phyloP scores from a whole-genome alignment of 35 echinoderm and acorn worm genomes.

The Acanthaster planci region DNA sequence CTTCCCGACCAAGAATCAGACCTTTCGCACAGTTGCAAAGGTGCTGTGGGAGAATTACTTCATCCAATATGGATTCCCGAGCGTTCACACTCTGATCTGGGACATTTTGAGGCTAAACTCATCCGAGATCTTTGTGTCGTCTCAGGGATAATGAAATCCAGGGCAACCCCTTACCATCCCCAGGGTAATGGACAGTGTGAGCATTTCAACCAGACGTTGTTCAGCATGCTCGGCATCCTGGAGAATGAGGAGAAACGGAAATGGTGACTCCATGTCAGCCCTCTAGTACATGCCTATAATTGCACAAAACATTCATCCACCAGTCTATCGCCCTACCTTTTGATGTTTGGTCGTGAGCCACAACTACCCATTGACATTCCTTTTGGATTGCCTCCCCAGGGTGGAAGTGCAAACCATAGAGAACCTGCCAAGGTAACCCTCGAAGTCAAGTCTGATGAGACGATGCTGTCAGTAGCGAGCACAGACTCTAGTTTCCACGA shows the following conservation, averaged over 20 bases:
- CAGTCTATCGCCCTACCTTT: not conserved
- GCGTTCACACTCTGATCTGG: constrained; percentile 59
- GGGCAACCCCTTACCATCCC: constrained; percentile 54
- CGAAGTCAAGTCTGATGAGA: too few species aligned
- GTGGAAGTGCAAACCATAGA: too few species aligned
- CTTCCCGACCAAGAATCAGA: constrained; percentile 33
- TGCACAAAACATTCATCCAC: constrained; percentile 12
- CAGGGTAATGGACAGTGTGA: constrained; percentile 10
- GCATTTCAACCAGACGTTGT: constrained; percentile 54
- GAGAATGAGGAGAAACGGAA: constrained; percentile 48
- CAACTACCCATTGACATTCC: constrained; percentile 43
- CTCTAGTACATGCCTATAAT: constrained; percentile 62
- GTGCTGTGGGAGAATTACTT: constrained; percentile 49
- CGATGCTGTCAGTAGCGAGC: too few species aligned
- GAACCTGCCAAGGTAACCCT: too few species aligned
- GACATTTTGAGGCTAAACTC: constrained; percentile 47
- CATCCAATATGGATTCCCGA: constrained; percentile 47
- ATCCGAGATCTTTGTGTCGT: constrained; percentile 36
- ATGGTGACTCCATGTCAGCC: constrained; percentile 37
- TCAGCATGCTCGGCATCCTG: constrained; percentile 43
- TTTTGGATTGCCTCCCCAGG: too few species aligned
- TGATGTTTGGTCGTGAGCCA: constrained; percentile 60
- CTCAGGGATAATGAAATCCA: constrained; percentile 33
- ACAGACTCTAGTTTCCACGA: too few species aligned
- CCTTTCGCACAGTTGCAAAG: constrained; percentile 32